Conservation (phyloP, 2,113 vertebrate species). For the Vulpes vulpes region DNA sequence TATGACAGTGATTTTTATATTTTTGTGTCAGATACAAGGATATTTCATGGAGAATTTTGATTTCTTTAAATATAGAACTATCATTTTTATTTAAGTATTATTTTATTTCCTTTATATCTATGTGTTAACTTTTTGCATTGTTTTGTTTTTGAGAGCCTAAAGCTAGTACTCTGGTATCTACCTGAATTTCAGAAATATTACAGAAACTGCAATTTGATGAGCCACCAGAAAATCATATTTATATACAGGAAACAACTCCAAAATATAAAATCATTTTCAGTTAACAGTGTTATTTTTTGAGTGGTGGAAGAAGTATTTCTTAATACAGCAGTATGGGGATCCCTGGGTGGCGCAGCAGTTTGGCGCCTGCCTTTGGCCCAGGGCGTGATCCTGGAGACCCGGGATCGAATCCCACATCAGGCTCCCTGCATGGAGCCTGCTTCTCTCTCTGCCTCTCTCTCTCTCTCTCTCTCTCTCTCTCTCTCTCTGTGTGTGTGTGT, state of each 20-base stretch:
- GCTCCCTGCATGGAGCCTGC: too few species aligned
- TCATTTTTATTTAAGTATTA: slow-evolving; percentile 11
- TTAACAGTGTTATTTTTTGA: slow-evolving; percentile 41
- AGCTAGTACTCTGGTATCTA: neutral
- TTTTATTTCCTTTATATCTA: neutral
- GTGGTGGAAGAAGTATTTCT: neutral
- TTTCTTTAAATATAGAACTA: neutral
- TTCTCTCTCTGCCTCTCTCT: too few species aligned
- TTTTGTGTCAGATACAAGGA: neutral
- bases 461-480: too few species aligned
- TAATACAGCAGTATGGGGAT: neutral
- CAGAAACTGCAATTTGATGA: slow-evolving; percentile 52
- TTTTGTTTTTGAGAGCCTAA: neutral
- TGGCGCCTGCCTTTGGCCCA: too few species aligned
- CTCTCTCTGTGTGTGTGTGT: too few species aligned
- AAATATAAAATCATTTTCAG: slow-evolving; percentile 51
- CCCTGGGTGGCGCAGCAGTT: too few species aligned
- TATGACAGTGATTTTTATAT: neutral
- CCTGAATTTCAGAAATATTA: slow-evolving; percentile 38
- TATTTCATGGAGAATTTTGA: neutral
- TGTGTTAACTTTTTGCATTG: neutral
- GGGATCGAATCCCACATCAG: too few species aligned
- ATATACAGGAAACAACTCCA: neutral
- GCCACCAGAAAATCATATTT: slow-evolving; percentile 49
- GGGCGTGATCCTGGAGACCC: too few species aligned